phyloP scores from a whole-genome alignment of 2,888 invertebrate species.

The Pyrochroa serraticornis region DNA sequence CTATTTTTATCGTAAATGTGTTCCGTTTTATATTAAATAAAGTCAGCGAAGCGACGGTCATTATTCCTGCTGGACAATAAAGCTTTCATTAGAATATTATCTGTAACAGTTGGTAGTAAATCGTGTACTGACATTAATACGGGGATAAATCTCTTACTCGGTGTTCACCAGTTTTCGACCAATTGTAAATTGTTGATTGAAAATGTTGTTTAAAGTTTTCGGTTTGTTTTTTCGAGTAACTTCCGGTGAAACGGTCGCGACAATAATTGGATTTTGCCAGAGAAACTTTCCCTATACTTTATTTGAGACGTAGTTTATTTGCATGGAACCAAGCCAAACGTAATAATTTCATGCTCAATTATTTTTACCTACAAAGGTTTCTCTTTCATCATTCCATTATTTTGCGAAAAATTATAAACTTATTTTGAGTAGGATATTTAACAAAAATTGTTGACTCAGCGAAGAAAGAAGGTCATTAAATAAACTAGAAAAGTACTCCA shows the following conservation, averaged over 20 bases:
- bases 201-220: slow-evolving; percentile 19
- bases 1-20: too few species aligned
- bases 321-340: background rate
- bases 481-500: too few species aligned
- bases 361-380: too few species aligned
- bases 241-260: slow-evolving; percentile 14
- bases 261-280: slow-evolving; percentile 17
- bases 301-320: slow-evolving; percentile 7
- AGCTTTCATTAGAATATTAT: slow-evolving; percentile 31
- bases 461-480: too few species aligned
- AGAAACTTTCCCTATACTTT: slow-evolving; percentile 21
- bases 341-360: background rate
- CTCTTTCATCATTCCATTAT: too few species aligned
- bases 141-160: slow-evolving; percentile 21
- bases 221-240: slow-evolving; percentile 16
- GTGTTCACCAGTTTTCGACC: slow-evolving; percentile 15
- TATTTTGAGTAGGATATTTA: too few species aligned
- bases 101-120: slow-evolving; percentile 27
- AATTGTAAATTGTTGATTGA: slow-evolving; percentile 26
- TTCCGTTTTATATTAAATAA: background rate
- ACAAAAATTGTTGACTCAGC: too few species aligned
- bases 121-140: slow-evolving; percentile 27
- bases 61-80: slow-evolving; percentile 24
- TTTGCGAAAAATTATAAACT: too few species aligned
- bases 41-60: slow-evolving; percentile 19